These are phyloP conservation scores for Trachelipus rathkii DNA, from an alignment of 1,140 invertebrate species.

Conservation along the genomic window DNA sequence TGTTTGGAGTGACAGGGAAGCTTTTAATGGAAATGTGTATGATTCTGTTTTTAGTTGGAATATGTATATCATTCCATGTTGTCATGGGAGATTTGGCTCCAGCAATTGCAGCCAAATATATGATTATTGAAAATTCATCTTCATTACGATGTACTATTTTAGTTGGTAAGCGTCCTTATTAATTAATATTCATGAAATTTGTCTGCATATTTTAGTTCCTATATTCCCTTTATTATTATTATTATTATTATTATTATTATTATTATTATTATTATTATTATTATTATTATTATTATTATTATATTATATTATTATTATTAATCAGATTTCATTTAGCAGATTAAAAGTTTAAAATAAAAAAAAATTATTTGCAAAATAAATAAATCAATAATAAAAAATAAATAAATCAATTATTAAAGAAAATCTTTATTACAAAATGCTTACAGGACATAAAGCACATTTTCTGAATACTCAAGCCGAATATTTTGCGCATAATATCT, in stretches of 20 bases:
- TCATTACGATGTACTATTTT: constrained; percentile 60
- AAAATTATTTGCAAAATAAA: no score
- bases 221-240: constrained; percentile 13
- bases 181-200: no score
- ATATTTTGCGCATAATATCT: no score
- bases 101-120: constrained; percentile 76
- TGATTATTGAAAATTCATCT: constrained; percentile 67
- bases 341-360: no score
- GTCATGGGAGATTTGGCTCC: constrained; percentile 94
- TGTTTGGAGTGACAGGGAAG: constrained; percentile 86
- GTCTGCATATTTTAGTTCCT: no score
- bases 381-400: no score
- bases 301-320: no score
- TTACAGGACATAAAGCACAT: no score
- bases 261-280: constrained; percentile 23
- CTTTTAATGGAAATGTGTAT: constrained; percentile 84
- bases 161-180: constrained; percentile 49
- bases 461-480: no score
- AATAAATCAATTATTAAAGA: no score
- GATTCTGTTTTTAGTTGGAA: constrained; percentile 89
- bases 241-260: constrained; percentile 27
- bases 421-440: no score
- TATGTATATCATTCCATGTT: constrained; percentile 94
- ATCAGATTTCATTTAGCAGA: no score
- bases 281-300: constrained; percentile 4